Percentiles rank a stretch among this genome's conserved stretches.
Evolutionary conservation across 2,113 vertebrate species (phyloP).

Genomic region (Meriones unguiculatus): DNA sequence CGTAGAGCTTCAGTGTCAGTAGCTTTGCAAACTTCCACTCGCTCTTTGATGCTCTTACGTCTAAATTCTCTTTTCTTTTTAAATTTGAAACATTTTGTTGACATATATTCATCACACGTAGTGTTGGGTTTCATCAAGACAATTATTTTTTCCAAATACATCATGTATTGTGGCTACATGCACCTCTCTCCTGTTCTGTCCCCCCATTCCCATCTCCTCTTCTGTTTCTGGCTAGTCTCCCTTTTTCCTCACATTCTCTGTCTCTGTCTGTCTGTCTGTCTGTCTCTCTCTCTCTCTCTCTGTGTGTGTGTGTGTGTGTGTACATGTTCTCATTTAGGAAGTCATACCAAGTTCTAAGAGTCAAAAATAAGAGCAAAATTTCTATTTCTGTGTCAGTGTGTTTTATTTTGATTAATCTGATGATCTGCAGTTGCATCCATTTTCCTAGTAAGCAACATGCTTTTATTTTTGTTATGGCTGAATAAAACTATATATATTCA

Average conservation of each 20-base stretch:
- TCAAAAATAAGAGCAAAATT: neutral
- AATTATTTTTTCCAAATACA: neutral
- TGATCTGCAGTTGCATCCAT: neutral
- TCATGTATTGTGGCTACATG: neutral
- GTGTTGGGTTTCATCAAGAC: neutral
- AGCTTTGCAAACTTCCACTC: neutral
- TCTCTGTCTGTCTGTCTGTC: neutral
- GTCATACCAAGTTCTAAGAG: neutral
- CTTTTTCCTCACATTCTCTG: neutral
- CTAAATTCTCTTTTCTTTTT: neutral
- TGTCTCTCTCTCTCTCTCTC: neutral
- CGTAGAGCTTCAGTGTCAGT: neutral
- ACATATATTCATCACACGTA: neutral
- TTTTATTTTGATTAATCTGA: neutral
- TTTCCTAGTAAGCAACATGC: neutral
- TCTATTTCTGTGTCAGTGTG: neutral
- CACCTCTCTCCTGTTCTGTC: neutral
- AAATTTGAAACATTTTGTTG: neutral
- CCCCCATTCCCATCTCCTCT: neutral
- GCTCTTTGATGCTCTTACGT: neutral
- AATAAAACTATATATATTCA: too few relatives aligned
- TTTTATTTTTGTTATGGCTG: neutral
- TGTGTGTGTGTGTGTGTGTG: neutral
- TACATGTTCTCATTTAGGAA: neutral
- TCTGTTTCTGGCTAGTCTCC: neutral